These are phyloP conservation scores for Caenorhabditis japonica DNA, from an alignment of 2,888 invertebrate species.

Conservation along the genomic window DNA sequence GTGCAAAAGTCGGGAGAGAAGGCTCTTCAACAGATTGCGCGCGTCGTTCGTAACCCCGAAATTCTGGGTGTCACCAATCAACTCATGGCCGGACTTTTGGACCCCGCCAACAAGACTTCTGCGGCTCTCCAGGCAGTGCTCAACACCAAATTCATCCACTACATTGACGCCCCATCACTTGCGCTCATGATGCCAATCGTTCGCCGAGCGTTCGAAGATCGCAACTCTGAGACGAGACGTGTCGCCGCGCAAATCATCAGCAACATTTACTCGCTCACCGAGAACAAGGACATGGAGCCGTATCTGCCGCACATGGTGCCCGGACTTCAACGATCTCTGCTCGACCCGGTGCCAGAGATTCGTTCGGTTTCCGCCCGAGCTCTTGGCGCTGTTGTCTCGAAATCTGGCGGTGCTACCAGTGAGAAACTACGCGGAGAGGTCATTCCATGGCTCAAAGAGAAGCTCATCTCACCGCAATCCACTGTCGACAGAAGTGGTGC, in stretches of 20 bases:
- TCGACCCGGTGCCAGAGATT: slow-evolving; percentile 98
- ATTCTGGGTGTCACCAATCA: slow-evolving; percentile 81
- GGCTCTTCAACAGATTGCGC: slow-evolving; percentile 94
- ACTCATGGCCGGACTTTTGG: slow-evolving; percentile 68
- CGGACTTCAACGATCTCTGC: slow-evolving; percentile 91
- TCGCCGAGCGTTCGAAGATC: slow-evolving; percentile 95
- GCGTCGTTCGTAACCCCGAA: slow-evolving; percentile 97
- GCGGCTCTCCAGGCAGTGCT: slow-evolving; percentile 57
- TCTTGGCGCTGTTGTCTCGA: slow-evolving; percentile 80
- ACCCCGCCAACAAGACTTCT: slow-evolving; percentile 89
- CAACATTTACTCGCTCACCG: slow-evolving; percentile 98
- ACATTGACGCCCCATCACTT: slow-evolving; percentile 97
- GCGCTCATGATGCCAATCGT: slow-evolving; percentile 99
- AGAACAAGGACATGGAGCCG: slow-evolving; percentile 96
- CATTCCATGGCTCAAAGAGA: slow-evolving; percentile 98
- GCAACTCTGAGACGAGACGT: slow-evolving; percentile 96
- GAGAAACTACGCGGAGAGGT: slow-evolving; percentile 93
- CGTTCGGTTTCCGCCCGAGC: slow-evolving; percentile 91
- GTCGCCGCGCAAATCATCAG: slow-evolving; percentile 99
- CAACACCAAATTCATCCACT: slow-evolving; percentile 90
- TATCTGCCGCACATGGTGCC: slow-evolving; percentile 96
- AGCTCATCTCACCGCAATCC: slow-evolving; percentile 92
- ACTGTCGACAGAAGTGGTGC: slow-evolving; percentile 95
- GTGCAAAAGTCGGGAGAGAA: slow-evolving; percentile 82
- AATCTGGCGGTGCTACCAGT: slow-evolving; percentile 78